Conservation (phyloP, 2,113 vertebrate genomes). For the Tychaedon coryphoeus region DNA sequence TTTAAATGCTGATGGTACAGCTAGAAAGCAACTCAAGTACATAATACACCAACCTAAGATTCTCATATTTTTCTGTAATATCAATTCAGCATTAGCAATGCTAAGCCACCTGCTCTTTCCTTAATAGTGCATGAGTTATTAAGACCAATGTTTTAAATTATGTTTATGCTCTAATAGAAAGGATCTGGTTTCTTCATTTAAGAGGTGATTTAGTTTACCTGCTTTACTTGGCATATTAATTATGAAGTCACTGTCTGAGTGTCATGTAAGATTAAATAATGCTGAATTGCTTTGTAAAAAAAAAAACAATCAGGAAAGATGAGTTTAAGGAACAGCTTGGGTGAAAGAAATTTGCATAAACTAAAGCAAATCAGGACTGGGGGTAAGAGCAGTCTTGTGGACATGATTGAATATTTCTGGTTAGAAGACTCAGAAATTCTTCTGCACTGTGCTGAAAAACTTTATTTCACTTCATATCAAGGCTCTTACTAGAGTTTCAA, state of each 20-base stretch:
- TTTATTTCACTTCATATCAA: neutral
- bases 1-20: slow-evolving; percentile 39
- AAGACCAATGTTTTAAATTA: slow-evolving; percentile 53
- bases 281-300: slow-evolving; percentile 6
- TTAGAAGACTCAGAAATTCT: neutral
- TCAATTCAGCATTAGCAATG: neutral
- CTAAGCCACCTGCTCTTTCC: slow-evolving; percentile 45
- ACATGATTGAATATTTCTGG: neutral
- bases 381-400: neutral
- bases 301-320: neutral
- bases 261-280: slow-evolving; percentile 34
- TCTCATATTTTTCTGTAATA: slow-evolving; percentile 34
- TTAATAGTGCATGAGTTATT: slow-evolving; percentile 44
- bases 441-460: neutral
- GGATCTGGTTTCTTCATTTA: slow-evolving; percentile 54
- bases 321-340: neutral
- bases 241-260: slow-evolving; percentile 37
- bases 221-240: slow-evolving; percentile 52
- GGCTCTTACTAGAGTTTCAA: neutral
- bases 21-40: slow-evolving; percentile 45
- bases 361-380: neutral
- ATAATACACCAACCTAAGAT: neutral
- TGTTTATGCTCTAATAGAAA: slow-evolving; percentile 55
- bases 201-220: slow-evolving; percentile 56
- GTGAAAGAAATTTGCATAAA: neutral